These are phyloP conservation scores for Colletes latitarsis DNA, from an alignment of 1,140 invertebrate genomes.

Conservation along the genomic window DNA sequence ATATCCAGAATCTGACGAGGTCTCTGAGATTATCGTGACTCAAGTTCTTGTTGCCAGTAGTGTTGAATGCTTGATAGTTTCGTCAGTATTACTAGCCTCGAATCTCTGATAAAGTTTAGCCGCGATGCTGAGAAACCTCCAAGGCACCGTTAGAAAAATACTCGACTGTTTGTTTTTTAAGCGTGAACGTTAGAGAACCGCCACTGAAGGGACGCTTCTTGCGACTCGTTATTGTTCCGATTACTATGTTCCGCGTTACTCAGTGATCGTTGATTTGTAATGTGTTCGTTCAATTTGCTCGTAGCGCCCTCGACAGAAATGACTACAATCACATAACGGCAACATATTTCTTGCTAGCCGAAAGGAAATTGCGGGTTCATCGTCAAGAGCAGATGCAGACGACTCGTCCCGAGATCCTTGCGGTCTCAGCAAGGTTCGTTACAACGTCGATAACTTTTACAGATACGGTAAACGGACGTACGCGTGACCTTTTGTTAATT, in stretches of 20 bases:
- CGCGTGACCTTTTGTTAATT: constrained; percentile 29
- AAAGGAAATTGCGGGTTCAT: constrained; percentile 91
- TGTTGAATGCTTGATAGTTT: no score
- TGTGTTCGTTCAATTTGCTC: constrained; percentile 63
- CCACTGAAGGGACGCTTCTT: not conserved
- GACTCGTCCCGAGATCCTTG: constrained; percentile 71
- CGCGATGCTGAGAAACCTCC: no score
- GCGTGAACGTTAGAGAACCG: no score
- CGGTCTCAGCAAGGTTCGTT: constrained; percentile 71
- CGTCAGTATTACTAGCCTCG: no score
- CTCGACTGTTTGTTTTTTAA: no score
- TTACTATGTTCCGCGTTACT: not conserved
- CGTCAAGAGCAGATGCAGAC: constrained; percentile 84
- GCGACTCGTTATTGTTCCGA: not conserved
- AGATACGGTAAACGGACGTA: not conserved
- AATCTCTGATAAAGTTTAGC: no score
- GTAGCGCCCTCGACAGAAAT: constrained; percentile 94
- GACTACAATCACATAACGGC: constrained; percentile 99
- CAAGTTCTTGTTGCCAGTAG: no score
- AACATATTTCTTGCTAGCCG: constrained; percentile 98
- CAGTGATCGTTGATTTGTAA: constrained; percentile 8
- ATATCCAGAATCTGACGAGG: no score
- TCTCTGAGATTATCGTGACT: no score
- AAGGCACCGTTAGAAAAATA: no score
- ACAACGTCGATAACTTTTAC: not conserved